phyloP scores from a whole-genome alignment of 2,888 invertebrate genomes.

The Caenorhabditis sulstoni region DNA sequence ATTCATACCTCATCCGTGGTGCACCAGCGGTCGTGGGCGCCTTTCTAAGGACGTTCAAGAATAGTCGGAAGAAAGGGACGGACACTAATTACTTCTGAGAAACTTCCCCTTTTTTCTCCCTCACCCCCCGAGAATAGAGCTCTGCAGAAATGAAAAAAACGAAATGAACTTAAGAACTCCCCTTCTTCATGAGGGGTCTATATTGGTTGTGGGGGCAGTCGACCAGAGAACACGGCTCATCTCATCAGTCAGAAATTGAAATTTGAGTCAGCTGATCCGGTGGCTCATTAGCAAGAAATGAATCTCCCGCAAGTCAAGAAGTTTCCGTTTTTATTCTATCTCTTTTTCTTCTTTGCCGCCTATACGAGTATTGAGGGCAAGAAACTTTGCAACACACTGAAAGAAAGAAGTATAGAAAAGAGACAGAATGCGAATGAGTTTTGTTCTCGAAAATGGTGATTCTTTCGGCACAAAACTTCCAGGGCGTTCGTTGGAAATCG shows the following conservation, averaged over 20 bases:
- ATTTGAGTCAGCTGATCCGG: constrained; percentile 31
- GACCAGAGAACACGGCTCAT: constrained; percentile 10
- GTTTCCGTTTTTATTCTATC: neutral
- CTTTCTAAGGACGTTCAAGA: constrained; percentile 35
- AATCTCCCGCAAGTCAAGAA: constrained; percentile 8
- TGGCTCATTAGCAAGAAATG: constrained; percentile 37
- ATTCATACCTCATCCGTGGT: constrained; percentile 45
- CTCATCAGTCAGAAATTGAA: constrained; percentile 27
- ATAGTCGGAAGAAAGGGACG: constrained; percentile 1
- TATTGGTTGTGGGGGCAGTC: neutral
- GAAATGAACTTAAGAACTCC: too few relatives aligned
- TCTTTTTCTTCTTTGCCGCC: neutral
- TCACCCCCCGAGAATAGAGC: neutral
- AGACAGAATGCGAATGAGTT: too few relatives aligned
- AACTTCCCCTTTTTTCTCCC: neutral
- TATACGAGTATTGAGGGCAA: too few relatives aligned
- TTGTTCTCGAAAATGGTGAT: too few relatives aligned
- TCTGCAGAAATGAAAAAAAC: too few relatives aligned
- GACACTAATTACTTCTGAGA: constrained; percentile 28
- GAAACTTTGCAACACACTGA: too few relatives aligned
- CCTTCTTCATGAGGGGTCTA: neutral
- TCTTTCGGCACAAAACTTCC: too few relatives aligned
- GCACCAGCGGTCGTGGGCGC: neutral
- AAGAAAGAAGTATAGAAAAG: too few relatives aligned
- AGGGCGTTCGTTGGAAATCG: neutral